A percentile compares a stretch with the other conserved stretches of the same genome.
phyloP scores from a whole-genome alignment of 53 echinoderm and acorn worm species.

The Patiria pectinifera region DNA sequence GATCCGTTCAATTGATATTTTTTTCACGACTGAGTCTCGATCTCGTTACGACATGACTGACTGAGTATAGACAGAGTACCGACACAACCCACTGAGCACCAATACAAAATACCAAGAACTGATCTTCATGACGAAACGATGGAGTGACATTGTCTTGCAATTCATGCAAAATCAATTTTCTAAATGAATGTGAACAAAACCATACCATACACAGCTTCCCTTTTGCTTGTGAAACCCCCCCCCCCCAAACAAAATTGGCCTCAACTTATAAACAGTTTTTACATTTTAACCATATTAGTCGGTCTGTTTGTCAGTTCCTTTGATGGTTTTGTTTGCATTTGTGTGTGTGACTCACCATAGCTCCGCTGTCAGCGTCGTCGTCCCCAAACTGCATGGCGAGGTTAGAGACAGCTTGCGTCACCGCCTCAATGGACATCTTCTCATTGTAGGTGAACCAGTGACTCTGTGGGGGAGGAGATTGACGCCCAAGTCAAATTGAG shows the following conservation, averaged over 20 bases:
- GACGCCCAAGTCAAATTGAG: no score
- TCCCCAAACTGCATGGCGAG: conserved; percentile 99
- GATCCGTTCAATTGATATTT: no score
- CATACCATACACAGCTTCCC: background rate
- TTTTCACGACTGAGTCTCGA: no score
- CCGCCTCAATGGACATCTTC: conserved; percentile 98
- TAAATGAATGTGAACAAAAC: background rate
- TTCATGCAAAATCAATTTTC: background rate
- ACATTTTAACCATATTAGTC: background rate
- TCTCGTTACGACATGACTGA: no score
- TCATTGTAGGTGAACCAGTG: conserved; percentile 99
- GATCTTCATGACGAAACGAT: no score
- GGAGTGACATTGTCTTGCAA: no score
- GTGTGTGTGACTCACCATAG: conserved; percentile 77
- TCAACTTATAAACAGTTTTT: background rate
- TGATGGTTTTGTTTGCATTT: background rate
- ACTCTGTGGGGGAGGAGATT: conserved; percentile 59
- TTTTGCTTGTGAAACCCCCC: background rate
- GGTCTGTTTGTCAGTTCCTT: background rate
- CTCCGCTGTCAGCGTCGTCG: conserved; percentile 93
- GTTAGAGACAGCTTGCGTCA: conserved; percentile 97
- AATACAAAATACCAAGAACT: no score
- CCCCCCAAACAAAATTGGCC: background rate
- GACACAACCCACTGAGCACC: no score
- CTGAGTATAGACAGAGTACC: no score